Base-by-base conservation (phyloP, 2,113 vertebrate species). In the Varanus salvator region DNA sequence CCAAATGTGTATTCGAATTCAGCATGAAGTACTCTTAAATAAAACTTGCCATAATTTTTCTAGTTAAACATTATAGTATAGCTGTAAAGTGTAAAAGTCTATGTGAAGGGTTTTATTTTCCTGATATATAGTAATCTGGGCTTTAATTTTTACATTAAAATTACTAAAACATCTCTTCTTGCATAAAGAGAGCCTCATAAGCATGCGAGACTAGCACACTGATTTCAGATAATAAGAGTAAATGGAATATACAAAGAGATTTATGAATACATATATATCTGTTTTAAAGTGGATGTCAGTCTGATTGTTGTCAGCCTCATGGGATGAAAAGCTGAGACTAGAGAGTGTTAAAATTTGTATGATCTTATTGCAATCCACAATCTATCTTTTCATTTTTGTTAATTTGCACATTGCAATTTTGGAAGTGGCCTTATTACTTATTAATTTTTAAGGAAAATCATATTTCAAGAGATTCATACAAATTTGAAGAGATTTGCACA, bases 1-100 rank as follows among this genome's bases (percentile, higher is more conserved):
- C 76, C 1, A 21, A 82, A 90, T 57, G 19, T 66, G 1, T 38
- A 8, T 90, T 44, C 87, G 3, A 87, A 29, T 86, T 12, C 71
- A 1, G 14, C 87, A 89, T 74, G 84, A 91, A 90, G 64, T 75
- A 91, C 77, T 81, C 0, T 48, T 69, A 90, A 27, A 81, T 69
- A 4, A 50, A 23, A 44, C 29, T 84, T 71, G n/a, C 71, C 64
- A 57, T 87, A 84, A 77, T 84, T 87, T 87, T 76, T 60, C 31
- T 60, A 91, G 6, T 29, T 87, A 44, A 91, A 57, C 29, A 57
- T 83, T 83, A 78, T 69, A 78, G 81, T 11, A 78, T 12, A 34
- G n/a, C n/a, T 87, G 44, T 91, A 84, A 87, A 91, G 84, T 60
- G 23, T 82, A 74, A 75, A 57, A 27, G 25, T 75, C 23, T 34